These are phyloP conservation scores for Tychaedon coryphoeus DNA, from an alignment of 2,113 vertebrate genomes.

Conservation along the genomic window DNA sequence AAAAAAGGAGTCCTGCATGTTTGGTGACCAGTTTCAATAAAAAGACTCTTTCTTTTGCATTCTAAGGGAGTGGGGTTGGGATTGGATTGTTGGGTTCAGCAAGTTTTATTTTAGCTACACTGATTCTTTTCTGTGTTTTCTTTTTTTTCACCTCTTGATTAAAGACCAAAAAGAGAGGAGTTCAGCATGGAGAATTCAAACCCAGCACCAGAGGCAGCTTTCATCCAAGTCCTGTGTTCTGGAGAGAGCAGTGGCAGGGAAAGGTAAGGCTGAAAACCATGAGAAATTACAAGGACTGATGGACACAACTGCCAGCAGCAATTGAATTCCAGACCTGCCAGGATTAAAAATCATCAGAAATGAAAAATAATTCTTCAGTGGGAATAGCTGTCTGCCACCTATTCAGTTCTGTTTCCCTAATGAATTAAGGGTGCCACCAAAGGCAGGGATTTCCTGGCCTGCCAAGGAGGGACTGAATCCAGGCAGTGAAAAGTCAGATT, in stretches of 20 bases:
- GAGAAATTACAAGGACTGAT: not conserved
- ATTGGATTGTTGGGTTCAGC: not conserved
- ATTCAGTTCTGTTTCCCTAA: not conserved
- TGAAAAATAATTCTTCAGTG: not conserved
- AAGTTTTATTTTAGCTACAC: not conserved
- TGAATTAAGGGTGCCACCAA: not conserved
- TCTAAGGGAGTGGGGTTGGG: not conserved
- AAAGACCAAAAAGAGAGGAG: conserved; percentile 16
- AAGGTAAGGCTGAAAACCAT: conserved; percentile 18
- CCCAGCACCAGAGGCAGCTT: not conserved
- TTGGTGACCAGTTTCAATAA: not conserved
- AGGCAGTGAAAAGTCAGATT: not conserved
- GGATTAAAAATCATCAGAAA: not conserved
- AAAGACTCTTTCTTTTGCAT: not conserved
- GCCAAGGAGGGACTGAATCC: accelerated
- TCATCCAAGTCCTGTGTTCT: not conserved
- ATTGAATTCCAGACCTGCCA: not conserved
- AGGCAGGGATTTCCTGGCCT: not conserved
- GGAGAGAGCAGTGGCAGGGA: not conserved
- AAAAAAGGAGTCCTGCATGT: not conserved
- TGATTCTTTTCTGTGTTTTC: not conserved
- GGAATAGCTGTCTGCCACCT: not conserved
- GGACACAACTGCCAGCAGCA: not conserved
- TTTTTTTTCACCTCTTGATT: not conserved
- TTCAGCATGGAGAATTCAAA: not conserved